Evolutionary conservation across 2,797 vertebrate species (phyloP).

Genomic region (Pseudotriccus pelzelni): DNA sequence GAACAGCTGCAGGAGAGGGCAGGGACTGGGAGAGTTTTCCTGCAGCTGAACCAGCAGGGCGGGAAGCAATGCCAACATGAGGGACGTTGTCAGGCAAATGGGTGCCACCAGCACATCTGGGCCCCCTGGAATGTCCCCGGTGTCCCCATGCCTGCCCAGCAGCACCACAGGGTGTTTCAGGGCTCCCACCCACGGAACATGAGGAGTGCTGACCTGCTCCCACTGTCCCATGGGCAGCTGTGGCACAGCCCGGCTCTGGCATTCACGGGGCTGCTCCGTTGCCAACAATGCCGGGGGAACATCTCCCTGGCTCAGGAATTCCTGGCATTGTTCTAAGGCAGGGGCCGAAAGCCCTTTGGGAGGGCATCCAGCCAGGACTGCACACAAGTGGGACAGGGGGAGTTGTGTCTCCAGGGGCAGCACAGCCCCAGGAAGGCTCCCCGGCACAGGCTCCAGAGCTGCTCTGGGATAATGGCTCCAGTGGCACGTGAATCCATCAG

Average conservation of each 20-base stretch:
- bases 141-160: accelerated
- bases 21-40: neutral
- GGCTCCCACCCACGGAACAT: neutral
- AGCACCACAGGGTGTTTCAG: accelerated
- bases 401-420: neutral
- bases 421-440: neutral
- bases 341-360: neutral
- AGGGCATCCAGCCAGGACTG: neutral
- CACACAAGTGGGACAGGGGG: neutral
- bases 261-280: neutral
- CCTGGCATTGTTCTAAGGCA: neutral
- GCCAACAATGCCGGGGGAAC: accelerated
- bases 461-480: neutral
- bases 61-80: accelerated
- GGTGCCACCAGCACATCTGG: neutral
- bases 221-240: neutral
- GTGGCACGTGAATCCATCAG: accelerated
- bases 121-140: accelerated
- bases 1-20: neutral
- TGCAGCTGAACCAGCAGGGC: accelerated
- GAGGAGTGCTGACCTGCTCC: too few species aligned
- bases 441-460: neutral
- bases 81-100: neutral
- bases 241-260: neutral
- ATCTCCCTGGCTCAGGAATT: neutral